phyloP scores from a whole-genome alignment of 2,888 invertebrate genomes.

The Phyllotreta striolata region DNA sequence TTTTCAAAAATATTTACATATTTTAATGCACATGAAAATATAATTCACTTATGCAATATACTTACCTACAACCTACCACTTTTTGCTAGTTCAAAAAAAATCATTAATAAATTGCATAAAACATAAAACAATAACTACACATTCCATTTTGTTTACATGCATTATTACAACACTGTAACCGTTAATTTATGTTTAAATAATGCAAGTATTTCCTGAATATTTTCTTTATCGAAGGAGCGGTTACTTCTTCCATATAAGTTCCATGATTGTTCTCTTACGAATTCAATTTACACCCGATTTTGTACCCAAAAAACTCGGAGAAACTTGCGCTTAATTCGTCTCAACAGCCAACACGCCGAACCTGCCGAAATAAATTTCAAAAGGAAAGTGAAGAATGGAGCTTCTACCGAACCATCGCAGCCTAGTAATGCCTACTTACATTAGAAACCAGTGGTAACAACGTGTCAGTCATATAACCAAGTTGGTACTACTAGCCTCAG shows the following conservation, averaged over 20 bases:
- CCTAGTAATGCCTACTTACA: slow-evolving; percentile 34
- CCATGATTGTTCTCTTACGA: background rate
- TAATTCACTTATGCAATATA: too few species aligned
- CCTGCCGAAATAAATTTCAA: slow-evolving; percentile 12
- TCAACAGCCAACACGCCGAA: background rate
- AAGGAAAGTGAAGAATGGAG: slow-evolving; percentile 38
- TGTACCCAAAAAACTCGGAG: background rate
- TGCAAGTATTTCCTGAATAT: slow-evolving; percentile 24
- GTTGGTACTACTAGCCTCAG: slow-evolving; percentile 33
- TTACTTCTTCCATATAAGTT: slow-evolving; percentile 1
- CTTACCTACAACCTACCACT: too few species aligned
- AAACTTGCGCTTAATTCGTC: background rate
- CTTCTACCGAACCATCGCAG: slow-evolving; percentile 27
- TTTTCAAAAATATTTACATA: too few species aligned
- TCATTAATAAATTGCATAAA: background rate
- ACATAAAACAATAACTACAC: background rate
- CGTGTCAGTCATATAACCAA: slow-evolving; percentile 40
- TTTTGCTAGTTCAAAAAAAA: too few species aligned
- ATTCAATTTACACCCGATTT: background rate
- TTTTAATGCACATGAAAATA: too few species aligned
- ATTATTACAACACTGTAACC: background rate
- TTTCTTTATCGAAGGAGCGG: slow-evolving; percentile 13
- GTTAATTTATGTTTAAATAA: slow-evolving; percentile 19
- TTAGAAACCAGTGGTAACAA: slow-evolving; percentile 40
- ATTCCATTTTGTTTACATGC: slow-evolving; percentile 14